Evolutionary conservation across 2,888 invertebrate species (phyloP).

Genomic region (Xestia c-nigrum): DNA sequence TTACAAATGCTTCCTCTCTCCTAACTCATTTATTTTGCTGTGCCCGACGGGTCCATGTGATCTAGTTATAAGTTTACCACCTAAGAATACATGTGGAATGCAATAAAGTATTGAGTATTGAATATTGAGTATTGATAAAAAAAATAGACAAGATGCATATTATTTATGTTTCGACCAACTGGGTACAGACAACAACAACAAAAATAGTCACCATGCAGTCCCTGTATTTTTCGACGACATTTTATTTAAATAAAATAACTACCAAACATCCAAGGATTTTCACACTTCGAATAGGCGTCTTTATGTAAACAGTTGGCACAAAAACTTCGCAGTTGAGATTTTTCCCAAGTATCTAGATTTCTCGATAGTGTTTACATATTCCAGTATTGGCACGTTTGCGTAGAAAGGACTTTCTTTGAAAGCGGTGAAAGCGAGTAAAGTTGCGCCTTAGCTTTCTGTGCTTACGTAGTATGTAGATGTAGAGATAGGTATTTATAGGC

Average conservation of each 20-base stretch:
- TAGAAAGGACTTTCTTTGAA: constrained; percentile 52
- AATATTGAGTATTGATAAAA: too few species aligned
- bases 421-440: constrained; percentile 48
- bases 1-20: too few species aligned
- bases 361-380: constrained; percentile 49
- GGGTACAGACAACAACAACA: too few species aligned
- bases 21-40: too few species aligned
- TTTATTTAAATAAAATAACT: neutral
- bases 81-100: too few species aligned
- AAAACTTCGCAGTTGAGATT: neutral
- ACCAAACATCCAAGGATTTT: neutral
- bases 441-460: constrained; percentile 25
- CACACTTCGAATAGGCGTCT: neutral
- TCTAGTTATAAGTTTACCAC: too few species aligned
- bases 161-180: neutral
- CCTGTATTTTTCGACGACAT: neutral
- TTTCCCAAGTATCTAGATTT: constrained; percentile 36
- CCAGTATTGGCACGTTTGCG: constrained; percentile 46
- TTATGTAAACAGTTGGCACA: neutral
- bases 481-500: constrained; percentile 10
- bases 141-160: neutral
- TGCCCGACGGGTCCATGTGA: too few species aligned
- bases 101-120: too few species aligned
- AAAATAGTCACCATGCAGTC: neutral
- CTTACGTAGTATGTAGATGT: constrained; percentile 1